Evolutionary conservation across 2,888 invertebrate species (phyloP), one percentile per base, ranked within the genome.

Genomic region (Phorcus lineatus): DNA sequence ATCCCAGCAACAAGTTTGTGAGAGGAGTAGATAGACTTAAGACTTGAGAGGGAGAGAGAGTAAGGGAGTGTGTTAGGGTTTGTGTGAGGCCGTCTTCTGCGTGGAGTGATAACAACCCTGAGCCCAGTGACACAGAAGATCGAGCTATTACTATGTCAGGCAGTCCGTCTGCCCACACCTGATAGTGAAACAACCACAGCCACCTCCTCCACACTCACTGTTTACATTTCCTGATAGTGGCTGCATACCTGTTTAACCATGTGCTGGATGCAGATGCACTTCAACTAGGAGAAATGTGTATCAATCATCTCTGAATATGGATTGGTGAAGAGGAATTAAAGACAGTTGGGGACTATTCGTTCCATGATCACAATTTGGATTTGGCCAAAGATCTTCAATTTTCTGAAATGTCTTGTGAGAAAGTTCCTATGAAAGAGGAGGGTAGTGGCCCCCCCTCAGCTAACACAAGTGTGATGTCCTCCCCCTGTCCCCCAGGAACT

Each of bases 161-260:
- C 1, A 13, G 47, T 13, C 47, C 13, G 47, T 6, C 47, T 47
- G 47, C 52, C 31, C 17, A 16, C 22, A 74, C 17, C 53, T 22
- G 47, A 40, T 47, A 47, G 24, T 40, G 9, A 40, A 11, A 40
- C 31, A 19, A n/a, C 19, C 70, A 70, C 24, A 36, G 70, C 31
- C 19, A 28, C 22, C 19, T 19, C 19, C 31, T 11, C 36, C 40
- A 19, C 47, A 47, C 47, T 47, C 47, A 47, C 47, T 62, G 62
- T 62, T 62, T 62, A 62, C 62, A 62, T 62, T 62, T 62, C 62
- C 24, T 28, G 62, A 62, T 62, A 62, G 62, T 62, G 62, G 62
- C 28, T 62, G 28, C 28, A 28, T 62, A 62, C 28, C 62, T 22
- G 24, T 13, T 57, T 19, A 7, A 28, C 62, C 24, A 62, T 62